Evolutionary conservation across 2,888 invertebrate genomes (phyloP).

Genomic region (Chloroclystis v-ata): DNA sequence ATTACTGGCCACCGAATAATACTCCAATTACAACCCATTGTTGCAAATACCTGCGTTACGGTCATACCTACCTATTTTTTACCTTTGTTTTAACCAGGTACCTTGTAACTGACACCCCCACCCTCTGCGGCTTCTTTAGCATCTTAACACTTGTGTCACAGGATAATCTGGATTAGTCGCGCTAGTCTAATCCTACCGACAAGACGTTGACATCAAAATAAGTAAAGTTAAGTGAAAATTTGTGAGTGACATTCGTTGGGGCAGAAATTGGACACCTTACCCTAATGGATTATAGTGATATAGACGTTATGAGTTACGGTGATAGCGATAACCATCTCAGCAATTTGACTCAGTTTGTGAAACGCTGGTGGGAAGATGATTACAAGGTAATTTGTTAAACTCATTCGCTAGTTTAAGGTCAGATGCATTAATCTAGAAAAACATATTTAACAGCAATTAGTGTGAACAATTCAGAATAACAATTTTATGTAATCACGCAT

Average conservation of each 20-base stretch:
- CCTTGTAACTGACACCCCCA: slow-evolving; percentile 38
- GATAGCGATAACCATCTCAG: slow-evolving; percentile 48
- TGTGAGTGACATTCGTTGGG: neutral
- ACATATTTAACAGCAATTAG: no score
- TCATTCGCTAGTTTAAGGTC: slow-evolving; percentile 8
- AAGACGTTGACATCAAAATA: slow-evolving; percentile 18
- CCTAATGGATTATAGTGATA: neutral
- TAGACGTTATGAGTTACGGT: slow-evolving; percentile 35
- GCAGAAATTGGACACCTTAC: neutral
- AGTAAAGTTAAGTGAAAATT: neutral
- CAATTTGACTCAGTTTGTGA: slow-evolving; percentile 55
- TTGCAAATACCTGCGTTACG: slow-evolving; percentile 2
- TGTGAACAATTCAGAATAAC: no score
- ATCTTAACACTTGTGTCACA: slow-evolving; percentile 43
- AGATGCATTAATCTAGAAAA: neutral
- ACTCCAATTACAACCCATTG: slow-evolving; percentile 8
- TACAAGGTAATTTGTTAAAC: slow-evolving; percentile 44
- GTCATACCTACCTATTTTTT: slow-evolving; percentile 2
- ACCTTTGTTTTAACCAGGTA: slow-evolving; percentile 39
- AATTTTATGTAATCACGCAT: no score
- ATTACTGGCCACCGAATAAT: slow-evolving; percentile 7
- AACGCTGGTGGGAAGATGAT: slow-evolving; percentile 65
- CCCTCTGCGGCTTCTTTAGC: slow-evolving; percentile 36
- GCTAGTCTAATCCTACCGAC: slow-evolving; percentile 35
- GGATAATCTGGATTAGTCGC: slow-evolving; percentile 45